phyloP scores from a whole-genome alignment of 2,888 invertebrate species.

The Balanococcus diminutus region DNA sequence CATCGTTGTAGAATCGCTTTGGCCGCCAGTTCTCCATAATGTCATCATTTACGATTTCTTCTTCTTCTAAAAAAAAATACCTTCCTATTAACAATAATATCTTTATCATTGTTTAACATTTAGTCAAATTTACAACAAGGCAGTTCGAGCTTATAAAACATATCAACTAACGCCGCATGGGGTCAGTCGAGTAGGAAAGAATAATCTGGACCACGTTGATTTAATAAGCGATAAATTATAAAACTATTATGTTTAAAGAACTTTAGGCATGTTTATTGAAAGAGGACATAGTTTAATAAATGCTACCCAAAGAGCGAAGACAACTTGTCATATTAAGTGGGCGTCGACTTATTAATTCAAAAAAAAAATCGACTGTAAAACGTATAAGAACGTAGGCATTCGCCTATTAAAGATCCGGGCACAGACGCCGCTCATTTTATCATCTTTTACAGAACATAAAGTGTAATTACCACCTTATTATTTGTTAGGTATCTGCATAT shows the following conservation, averaged over 20 bases:
- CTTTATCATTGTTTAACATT: conserved; percentile 35
- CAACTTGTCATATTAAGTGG: conserved; percentile 49
- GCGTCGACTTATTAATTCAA: conserved; percentile 47
- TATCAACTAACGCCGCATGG: conserved; percentile 33
- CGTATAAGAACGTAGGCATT: background rate
- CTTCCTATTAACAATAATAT: conserved; percentile 32
- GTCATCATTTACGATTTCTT: conserved; percentile 20
- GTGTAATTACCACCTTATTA: conserved; percentile 14
- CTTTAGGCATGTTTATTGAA: conserved; percentile 52
- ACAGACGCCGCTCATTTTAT: conserved; percentile 18
- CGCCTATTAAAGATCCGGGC: background rate
- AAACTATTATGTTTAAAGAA: conserved; percentile 51
- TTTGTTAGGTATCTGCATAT: background rate
- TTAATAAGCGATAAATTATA: conserved; percentile 53
- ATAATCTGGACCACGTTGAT: conserved; percentile 51
- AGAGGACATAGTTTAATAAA: conserved; percentile 49
- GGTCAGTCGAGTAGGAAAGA: conserved; percentile 26
- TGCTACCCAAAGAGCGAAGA: conserved; percentile 48
- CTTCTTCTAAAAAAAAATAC: background rate
- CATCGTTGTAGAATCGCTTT: background rate
- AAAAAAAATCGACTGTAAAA: background rate
- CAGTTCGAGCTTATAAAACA: background rate
- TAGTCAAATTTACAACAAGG: conserved; percentile 41
- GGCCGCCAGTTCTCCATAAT: background rate
- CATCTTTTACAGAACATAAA: background rate